These are phyloP conservation scores for Sus cebifrons DNA, from an alignment of 2,797 vertebrate genomes.

Conservation along the genomic window DNA sequence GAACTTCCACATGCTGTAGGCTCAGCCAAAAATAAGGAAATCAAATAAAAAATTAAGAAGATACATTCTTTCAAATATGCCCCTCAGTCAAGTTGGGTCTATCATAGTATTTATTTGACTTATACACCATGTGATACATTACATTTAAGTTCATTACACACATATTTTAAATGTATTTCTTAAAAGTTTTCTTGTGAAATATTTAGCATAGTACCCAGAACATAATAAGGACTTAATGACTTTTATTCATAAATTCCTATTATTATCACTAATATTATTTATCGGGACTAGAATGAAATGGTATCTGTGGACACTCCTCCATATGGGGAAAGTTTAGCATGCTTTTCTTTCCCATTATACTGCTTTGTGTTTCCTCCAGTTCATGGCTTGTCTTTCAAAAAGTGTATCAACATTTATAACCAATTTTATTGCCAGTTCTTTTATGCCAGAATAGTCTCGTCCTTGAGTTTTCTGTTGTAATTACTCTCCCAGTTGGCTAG, in stretches of 20 bases:
- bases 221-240: background rate
- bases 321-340: background rate
- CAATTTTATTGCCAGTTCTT: background rate
- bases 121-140: background rate
- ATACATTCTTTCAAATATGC: background rate
- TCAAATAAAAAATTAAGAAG: background rate
- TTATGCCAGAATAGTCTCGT: background rate
- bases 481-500: background rate
- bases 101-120: background rate
- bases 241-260: background rate
- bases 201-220: background rate
- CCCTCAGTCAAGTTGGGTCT: background rate
- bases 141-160: conserved; percentile 19
- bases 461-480: conserved; percentile 49
- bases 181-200: conserved; percentile 14
- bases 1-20: too few species aligned
- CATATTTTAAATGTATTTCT: background rate
- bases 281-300: background rate
- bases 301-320: background rate
- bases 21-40: too few species aligned
- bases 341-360: background rate
- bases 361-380: conserved; percentile 12
- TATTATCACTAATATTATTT: conserved; percentile 3
- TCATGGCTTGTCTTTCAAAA: background rate
- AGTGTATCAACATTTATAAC: background rate